Evolutionary conservation across 2,113 vertebrate species (phyloP), one percentile per base, ranked within the genome.

Genomic region (Scophthalmus maximus): DNA sequence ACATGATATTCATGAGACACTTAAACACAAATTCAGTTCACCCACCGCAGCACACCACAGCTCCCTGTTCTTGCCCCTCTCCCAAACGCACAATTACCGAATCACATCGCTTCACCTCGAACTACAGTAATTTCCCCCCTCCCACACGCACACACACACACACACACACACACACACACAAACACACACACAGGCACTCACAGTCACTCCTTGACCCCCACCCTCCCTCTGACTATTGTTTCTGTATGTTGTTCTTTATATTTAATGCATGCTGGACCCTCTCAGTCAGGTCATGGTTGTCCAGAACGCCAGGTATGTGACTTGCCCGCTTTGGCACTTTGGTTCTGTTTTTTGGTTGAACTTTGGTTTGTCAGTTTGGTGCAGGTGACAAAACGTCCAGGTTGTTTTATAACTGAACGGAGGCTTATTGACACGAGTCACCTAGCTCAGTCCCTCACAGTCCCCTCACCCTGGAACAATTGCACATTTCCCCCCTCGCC

Each of bases 281-380:
- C 94, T 92, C 95, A 99, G 98, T 92, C 98, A 99, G 98, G 97
- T 99, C 93, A 99, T 99, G 98, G 98, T 99, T 95, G 98, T 99
- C 94, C 98, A 99, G 95, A 99, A 99, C 66, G 97, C 97, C 94
- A 99, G 98, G 94, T 95, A 95, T 93, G 94, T 93, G 87, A 87
- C 76, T 88, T 85, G 90, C 82, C 89, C 79, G 82, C 79, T 89
- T 70, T 76, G 69, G 69, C 81, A 71, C 73, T 79, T 70, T 86
- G 66, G 78, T 84, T 84, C 51, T 86, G 51, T 86, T 88, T 81
- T 87, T 49, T 32, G 79, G 69, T 85, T 83, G 20, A 69, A 72
- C 73, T 77, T 78, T 83, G 58, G 82, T 83, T 46, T 82, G 80
- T 85, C 68, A 79, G 73, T 88, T 84, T 81, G 87, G 78, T 85